Conservation (phyloP, 2,888 invertebrate species). For the Agrochola lychnidis region DNA sequence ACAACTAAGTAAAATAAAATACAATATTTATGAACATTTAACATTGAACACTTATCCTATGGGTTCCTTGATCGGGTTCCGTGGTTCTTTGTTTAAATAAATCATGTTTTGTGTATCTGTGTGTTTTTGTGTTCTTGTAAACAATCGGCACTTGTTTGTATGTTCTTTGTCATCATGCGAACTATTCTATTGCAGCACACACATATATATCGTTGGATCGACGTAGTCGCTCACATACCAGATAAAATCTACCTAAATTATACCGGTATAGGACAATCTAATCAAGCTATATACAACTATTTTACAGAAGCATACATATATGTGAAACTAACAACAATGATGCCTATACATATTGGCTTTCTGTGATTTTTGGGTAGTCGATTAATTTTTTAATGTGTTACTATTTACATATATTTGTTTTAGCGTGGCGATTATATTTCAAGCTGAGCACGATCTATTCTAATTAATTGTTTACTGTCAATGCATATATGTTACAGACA, state of each 20-base stretch:
- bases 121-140: constrained; percentile 69
- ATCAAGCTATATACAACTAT: constrained; percentile 77
- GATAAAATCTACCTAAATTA: constrained; percentile 74
- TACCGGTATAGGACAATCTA: constrained; percentile 66
- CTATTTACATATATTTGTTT: constrained; percentile 64
- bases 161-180: constrained; percentile 80
- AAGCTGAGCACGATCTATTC: constrained; percentile 59
- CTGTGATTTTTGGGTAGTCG: constrained; percentile 45
- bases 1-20: constrained; percentile 64
- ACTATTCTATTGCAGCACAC: constrained; percentile 86
- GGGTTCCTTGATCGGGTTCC: constrained; percentile 63
- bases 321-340: constrained; percentile 59
- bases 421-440: constrained; percentile 59
- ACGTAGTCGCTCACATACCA: constrained; percentile 90
- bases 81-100: constrained; percentile 65
- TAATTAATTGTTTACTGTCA: constrained; percentile 62
- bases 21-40: constrained; percentile 75
- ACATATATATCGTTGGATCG: constrained; percentile 74
- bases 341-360: constrained; percentile 47
- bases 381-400: constrained; percentile 39
- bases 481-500: constrained; percentile 66
- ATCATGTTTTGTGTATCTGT: constrained; percentile 74
- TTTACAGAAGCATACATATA: constrained; percentile 76
- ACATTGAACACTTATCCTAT: constrained; percentile 81
- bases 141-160: constrained; percentile 77